phyloP scores from a whole-genome alignment of 2,113 vertebrate genomes.

The Sisor rabdophorus region DNA sequence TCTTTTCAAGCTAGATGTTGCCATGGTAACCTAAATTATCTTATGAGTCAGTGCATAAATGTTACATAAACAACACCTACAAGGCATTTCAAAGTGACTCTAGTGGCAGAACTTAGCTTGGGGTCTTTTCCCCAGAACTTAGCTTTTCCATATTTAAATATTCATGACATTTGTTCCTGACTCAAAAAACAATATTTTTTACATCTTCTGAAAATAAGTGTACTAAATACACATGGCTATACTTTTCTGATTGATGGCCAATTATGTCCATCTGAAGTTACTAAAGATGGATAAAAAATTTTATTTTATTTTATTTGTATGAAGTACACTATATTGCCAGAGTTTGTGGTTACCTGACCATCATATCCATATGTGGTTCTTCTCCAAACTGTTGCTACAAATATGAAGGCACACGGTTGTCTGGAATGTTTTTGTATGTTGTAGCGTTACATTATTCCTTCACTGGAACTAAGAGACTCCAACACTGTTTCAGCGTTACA shows the following conservation, averaged over 20 bases:
- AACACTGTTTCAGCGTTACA: too few species aligned
- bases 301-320: too few species aligned
- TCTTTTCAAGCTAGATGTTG: slow-evolving; percentile 55
- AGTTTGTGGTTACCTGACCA: too few species aligned
- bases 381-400: too few species aligned
- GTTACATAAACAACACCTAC: slow-evolving; percentile 17
- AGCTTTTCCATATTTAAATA: neutral
- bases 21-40: slow-evolving; percentile 54
- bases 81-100: slow-evolving; percentile 25
- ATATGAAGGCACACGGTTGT: too few species aligned
- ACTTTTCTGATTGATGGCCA: neutral
- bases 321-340: too few species aligned
- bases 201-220: neutral
- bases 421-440: too few species aligned
- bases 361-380: too few species aligned
- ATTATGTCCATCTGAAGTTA: neutral
- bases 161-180: neutral
- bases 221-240: neutral
- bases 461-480: too few species aligned
- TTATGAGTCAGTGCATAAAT: slow-evolving; percentile 55
- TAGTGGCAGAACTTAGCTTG: slow-evolving; percentile 19
- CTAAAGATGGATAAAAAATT: too few species aligned
- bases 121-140: too few species aligned
- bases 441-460: too few species aligned
- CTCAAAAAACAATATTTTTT: neutral